Base-by-base conservation (phyloP, 37 sponge, comb jelly and placozoan genomes). In the Corticium candelabrum region DNA sequence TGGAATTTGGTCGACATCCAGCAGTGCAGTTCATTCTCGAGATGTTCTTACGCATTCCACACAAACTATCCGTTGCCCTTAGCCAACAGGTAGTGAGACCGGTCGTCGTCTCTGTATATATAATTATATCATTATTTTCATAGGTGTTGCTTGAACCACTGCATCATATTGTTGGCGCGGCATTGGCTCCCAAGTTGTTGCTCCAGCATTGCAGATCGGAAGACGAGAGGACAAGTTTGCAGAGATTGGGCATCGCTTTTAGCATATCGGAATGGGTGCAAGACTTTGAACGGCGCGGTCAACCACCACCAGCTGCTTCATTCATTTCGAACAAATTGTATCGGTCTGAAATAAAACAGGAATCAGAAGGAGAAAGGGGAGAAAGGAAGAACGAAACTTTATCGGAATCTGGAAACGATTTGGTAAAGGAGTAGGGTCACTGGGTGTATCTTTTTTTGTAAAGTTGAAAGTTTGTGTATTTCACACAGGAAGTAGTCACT, bases 131-230 rank as follows among this genome's bases (percentile, higher is more conserved):
- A 3, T 76, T 41, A 31, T 40, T 76, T 27, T 3, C n/a, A n/a
- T 75, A 87, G 88, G 57, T 87, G 27, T 80, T 87, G 34, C 0
- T 87, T 37, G 88, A 83, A 29, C 88, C 88, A 11, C 68, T 87
- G 72, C 71, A 57, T 1, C 78, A 71, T 33, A 76, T 80, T 11
- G 32, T 50, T 3, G 75, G 81, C 57, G n/a, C 68, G 21, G 5
- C 71, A 27, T 50, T 50, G 4, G 77, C 38, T 37, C 74, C 79
- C 2, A 76, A 79, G 40, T 68, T 36, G 0, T 76, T 87, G 1
- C 31, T 87, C 37, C 21, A 11, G 0, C 72, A 30, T 32, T 79
- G 77, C 41, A 38, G n/a, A 7, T 68, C 68, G 29, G 1, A 74
- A 4, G 15, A 41, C 29, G 40, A 83, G 68, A 70, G 84, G 36